phyloP scores from a whole-genome alignment of 2,113 vertebrate species.

The Opisthocomus hoazin region DNA sequence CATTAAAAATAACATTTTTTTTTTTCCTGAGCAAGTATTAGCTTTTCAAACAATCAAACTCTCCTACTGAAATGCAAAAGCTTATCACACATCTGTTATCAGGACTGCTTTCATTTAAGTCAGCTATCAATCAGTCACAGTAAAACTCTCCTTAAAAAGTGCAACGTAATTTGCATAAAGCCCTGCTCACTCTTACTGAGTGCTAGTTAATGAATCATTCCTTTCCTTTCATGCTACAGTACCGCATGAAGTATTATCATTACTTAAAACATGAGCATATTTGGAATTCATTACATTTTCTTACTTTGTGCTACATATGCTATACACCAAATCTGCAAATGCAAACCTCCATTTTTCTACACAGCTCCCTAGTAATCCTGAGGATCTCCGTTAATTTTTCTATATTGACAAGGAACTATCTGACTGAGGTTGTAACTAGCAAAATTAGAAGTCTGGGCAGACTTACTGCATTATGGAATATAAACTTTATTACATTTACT shows the following conservation, averaged over 20 bases:
- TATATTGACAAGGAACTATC: neutral
- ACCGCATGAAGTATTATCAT: neutral
- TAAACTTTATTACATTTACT: neutral
- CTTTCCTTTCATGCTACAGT: neutral
- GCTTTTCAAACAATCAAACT: slow-evolving; percentile 3
- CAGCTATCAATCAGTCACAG: slow-evolving; percentile 36
- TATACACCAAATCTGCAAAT: neutral
- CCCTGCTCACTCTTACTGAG: neutral
- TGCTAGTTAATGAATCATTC: neutral
- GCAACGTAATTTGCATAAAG: neutral
- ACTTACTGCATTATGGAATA: neutral
- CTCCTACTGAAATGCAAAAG: slow-evolving; percentile 11
- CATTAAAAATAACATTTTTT: neutral
- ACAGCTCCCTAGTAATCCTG: neutral
- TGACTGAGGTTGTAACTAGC: neutral
- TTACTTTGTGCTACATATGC: neutral
- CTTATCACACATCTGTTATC: neutral
- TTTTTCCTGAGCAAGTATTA: neutral
- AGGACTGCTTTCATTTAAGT: slow-evolving; percentile 17
- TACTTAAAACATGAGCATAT: neutral
- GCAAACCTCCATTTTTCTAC: neutral
- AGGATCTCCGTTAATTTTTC: neutral
- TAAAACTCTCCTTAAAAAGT: neutral
- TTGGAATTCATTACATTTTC: neutral
- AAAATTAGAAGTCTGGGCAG: neutral